Conservation (phyloP, 2,113 vertebrate species). For the Spermophilus dauricus region DNA sequence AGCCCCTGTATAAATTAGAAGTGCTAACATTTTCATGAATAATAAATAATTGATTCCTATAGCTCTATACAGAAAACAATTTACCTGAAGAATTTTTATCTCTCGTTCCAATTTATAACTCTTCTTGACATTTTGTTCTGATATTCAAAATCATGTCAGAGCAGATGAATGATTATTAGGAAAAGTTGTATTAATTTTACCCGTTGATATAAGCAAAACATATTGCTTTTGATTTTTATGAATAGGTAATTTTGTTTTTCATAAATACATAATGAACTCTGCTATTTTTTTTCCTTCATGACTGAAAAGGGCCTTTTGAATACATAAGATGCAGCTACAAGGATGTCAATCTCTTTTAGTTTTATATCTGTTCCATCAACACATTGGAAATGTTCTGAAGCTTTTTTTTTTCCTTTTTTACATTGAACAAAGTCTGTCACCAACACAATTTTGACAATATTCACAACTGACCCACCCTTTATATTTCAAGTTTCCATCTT, state of each 20-base stretch:
- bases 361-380: constrained; percentile 50
- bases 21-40: constrained; percentile 74
- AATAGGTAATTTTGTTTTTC: constrained; percentile 81
- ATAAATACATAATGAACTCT: constrained; percentile 72
- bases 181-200: constrained; percentile 74
- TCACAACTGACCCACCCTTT: constrained; percentile 10
- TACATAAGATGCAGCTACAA: not conserved
- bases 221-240: constrained; percentile 81
- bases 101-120: constrained; percentile 66
- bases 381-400: constrained; percentile 63
- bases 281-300: not conserved
- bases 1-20: constrained; percentile 65
- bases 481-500: not conserved
- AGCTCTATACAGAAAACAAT: constrained; percentile 70
- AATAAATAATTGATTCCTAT: constrained; percentile 59
- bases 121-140: constrained; percentile 63
- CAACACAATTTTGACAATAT: constrained; percentile 45
- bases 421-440: constrained; percentile 50
- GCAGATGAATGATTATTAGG: constrained; percentile 62
- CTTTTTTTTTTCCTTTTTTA: constrained; percentile 43
- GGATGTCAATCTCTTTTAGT: not conserved
- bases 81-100: constrained; percentile 65
- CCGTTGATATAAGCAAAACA: constrained; percentile 75
- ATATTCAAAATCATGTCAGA: constrained; percentile 63
- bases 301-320: constrained; percentile 51